These are phyloP conservation scores for Prionailurus bengalensis DNA, from an alignment of 2,113 vertebrate species.

Conservation along the genomic window DNA sequence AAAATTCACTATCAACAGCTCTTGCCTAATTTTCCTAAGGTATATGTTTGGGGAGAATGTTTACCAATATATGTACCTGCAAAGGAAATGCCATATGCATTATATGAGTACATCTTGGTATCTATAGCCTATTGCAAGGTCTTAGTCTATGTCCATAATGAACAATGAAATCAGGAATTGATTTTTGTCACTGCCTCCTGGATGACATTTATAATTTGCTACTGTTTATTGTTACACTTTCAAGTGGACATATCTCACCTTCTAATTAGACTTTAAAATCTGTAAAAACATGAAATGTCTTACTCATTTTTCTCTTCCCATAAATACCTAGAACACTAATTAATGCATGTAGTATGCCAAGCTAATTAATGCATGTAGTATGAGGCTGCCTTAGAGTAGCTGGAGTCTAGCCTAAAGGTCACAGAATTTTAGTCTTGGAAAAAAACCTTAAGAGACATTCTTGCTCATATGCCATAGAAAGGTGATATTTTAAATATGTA, in stretches of 20 bases:
- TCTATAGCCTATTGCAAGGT: background rate
- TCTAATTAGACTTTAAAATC: conserved; percentile 59
- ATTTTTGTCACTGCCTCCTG: conserved; percentile 43
- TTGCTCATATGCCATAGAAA: background rate
- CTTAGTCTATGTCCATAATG: background rate
- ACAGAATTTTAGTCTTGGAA: conserved; percentile 15
- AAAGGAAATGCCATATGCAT: background rate
- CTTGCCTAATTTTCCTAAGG: background rate
- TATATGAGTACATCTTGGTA: background rate
- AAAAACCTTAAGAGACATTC: background rate
- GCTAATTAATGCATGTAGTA: background rate
- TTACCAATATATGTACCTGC: background rate
- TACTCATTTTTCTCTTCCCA: conserved; percentile 35
- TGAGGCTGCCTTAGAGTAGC: background rate
- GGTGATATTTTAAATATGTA: background rate
- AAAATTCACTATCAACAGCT: background rate
- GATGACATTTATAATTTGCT: conserved; percentile 53
- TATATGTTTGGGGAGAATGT: background rate
- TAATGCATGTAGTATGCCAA: background rate
- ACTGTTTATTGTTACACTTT: conserved; percentile 30
- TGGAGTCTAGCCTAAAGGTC: background rate
- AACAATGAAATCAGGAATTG: conserved; percentile 8
- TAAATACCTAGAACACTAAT: background rate
- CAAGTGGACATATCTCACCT: background rate
- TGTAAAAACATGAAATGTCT: conserved; percentile 21